Conservation (phyloP, 2,113 vertebrate genomes). For the Aphelocoma coerulescens region DNA sequence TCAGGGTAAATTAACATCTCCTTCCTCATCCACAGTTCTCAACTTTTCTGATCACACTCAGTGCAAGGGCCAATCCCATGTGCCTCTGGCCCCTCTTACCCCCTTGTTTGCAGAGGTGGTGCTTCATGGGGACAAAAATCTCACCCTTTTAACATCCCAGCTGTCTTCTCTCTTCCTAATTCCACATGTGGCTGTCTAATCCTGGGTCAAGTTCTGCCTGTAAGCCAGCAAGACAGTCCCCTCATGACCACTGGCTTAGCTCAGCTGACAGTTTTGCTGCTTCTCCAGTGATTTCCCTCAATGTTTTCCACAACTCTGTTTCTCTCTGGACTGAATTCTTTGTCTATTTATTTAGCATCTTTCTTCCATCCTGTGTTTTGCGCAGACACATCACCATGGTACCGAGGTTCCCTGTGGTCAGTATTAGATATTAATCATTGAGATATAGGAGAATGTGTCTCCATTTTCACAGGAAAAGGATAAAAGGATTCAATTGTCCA, state of each 20-base stretch:
- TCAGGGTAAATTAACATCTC: slow-evolving; percentile 57
- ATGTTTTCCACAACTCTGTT: neutral
- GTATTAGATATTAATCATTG: neutral
- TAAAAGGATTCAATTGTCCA: neutral
- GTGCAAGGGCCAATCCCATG: neutral
- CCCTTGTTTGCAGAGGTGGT: neutral
- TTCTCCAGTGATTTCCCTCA: neutral
- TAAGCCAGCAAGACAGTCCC: neutral
- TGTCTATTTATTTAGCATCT: neutral
- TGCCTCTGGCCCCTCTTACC: neutral
- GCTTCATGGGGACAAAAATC: neutral
- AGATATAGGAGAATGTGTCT: neutral
- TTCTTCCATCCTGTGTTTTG: neutral
- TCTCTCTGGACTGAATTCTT: neutral
- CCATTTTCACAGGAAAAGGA: neutral
- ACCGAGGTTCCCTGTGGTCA: neutral
- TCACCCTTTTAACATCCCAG: neutral
- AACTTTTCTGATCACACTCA: slow-evolving; percentile 1
- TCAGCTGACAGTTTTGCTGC: neutral
- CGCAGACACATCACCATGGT: neutral
- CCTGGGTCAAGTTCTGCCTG: neutral
- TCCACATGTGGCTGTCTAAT: neutral
- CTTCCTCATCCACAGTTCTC: slow-evolving; percentile 55
- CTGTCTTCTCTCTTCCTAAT: neutral
- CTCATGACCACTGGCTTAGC: neutral